phyloP scores from a whole-genome alignment of 2,797 vertebrate genomes.

The Phalloptychus januarius region DNA sequence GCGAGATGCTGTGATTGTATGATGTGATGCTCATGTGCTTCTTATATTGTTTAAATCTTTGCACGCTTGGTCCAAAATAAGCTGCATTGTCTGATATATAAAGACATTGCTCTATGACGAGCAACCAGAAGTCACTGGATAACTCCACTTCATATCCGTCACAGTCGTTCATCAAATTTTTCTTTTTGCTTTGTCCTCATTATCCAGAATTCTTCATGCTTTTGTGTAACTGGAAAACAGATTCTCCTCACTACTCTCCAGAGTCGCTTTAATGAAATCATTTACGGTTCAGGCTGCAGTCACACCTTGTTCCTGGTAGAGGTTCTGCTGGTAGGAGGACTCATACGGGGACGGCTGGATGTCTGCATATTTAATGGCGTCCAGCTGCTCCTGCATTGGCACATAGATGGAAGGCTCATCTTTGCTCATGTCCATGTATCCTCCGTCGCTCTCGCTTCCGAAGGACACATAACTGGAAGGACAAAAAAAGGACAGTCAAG shows the following conservation, averaged over 20 bases:
- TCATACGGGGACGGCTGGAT: constrained; percentile 92
- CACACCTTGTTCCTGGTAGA: constrained; percentile 86
- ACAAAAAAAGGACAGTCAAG: neutral
- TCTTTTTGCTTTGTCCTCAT: constrained; percentile 20
- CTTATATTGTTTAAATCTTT: constrained; percentile 15
- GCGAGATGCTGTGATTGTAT: constrained; percentile 42
- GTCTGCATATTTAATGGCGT: constrained; percentile 92
- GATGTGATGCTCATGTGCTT: constrained; percentile 15
- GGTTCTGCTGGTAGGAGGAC: constrained; percentile 90
- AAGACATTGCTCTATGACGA: neutral
- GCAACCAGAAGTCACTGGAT: neutral
- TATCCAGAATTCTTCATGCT: constrained; percentile 6
- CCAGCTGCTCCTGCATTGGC: constrained; percentile 93
- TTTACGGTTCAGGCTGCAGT: constrained; percentile 4
- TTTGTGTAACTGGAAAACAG: neutral
- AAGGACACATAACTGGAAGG: constrained; percentile 86
- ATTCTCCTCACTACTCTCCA: neutral
- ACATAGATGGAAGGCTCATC: constrained; percentile 91
- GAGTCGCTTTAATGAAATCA: neutral
- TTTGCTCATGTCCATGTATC: constrained; percentile 99
- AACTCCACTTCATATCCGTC: neutral
- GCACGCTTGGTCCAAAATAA: constrained; percentile 14
- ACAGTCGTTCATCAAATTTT: neutral
- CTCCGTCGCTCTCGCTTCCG: constrained; percentile 91
- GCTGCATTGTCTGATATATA: constrained; percentile 19